Conservation (phyloP, 92 coral and sea anemone species). For the Umimayanthus kanabou region DNA sequence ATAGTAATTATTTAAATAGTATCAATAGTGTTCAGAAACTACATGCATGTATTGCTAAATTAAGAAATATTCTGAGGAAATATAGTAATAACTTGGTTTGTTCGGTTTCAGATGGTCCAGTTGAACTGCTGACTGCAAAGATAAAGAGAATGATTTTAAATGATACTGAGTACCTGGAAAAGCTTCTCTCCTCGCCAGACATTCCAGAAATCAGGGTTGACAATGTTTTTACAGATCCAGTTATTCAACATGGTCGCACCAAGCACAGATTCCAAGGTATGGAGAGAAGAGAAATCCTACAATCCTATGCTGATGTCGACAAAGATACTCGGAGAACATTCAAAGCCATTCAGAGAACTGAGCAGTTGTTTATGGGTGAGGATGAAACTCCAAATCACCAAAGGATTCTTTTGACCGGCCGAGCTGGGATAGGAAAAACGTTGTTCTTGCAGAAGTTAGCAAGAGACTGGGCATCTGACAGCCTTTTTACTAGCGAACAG, state of each 20-base stretch:
- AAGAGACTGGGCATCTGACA: slow-evolving; percentile 1
- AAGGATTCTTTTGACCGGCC: not conserved
- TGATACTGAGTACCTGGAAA: not conserved
- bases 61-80: no score
- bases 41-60: no score
- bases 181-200: not conserved
- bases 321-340: not conserved
- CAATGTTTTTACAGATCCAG: not conserved
- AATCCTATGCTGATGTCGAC: not conserved
- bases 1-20: no score
- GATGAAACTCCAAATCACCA: not conserved
- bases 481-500: not conserved
- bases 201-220: not conserved
- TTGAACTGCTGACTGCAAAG: not conserved
- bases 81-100: not conserved
- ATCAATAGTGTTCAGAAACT: no score
- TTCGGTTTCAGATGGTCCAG: not conserved
- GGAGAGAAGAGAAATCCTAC: not conserved
- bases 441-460: not conserved
- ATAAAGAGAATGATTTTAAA: not conserved
- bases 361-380: not conserved
- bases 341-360: not conserved
- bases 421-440: slow-evolving; percentile 1
- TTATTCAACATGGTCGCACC: not conserved
- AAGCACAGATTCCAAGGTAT: not conserved